Conservation (phyloP, 2,888 invertebrate species). For the Chrysopilus asiliformis region DNA sequence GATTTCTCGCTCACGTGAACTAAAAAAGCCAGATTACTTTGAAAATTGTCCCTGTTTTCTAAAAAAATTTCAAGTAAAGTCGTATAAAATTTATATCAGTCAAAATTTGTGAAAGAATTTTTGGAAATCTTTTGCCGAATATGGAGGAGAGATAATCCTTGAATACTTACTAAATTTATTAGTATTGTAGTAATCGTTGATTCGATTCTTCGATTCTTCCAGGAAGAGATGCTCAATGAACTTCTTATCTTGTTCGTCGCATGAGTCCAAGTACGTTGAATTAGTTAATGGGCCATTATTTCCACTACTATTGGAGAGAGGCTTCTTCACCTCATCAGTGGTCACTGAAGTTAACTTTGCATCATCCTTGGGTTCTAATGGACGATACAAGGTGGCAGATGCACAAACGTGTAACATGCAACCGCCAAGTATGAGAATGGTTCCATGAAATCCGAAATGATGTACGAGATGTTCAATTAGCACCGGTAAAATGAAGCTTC, state of each 20-base stretch:
- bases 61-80: background rate
- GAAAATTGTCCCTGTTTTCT: too few species aligned
- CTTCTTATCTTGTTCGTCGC: slow-evolving; percentile 32
- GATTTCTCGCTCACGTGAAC: slow-evolving; percentile 18
- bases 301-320: slow-evolving; percentile 14
- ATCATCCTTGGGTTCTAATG: slow-evolving; percentile 30
- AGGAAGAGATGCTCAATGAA: slow-evolving; percentile 35
- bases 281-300: slow-evolving; percentile 29
- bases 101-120: slow-evolving; percentile 23
- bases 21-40: too few species aligned
- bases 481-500: slow-evolving; percentile 65
- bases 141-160: slow-evolving; percentile 14
- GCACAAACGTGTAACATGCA: slow-evolving; percentile 65
- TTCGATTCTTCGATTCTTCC: slow-evolving; percentile 34
- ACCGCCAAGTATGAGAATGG: slow-evolving; percentile 52
- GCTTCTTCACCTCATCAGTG: too few species aligned
- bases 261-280: slow-evolving; percentile 34
- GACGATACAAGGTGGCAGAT: slow-evolving; percentile 53
- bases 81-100: background rate
- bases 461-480: slow-evolving; percentile 55
- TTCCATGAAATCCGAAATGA: slow-evolving; percentile 59
- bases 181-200: slow-evolving; percentile 31
- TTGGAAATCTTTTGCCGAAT: slow-evolving; percentile 5
- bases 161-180: slow-evolving; percentile 17
- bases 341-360: slow-evolving; percentile 16